A percentile compares a stretch with the other conserved stretches of the same genome.
Conservation (phyloP, 37 sponge, comb jelly and placozoan genomes). For the Bolinopsis microptera region DNA sequence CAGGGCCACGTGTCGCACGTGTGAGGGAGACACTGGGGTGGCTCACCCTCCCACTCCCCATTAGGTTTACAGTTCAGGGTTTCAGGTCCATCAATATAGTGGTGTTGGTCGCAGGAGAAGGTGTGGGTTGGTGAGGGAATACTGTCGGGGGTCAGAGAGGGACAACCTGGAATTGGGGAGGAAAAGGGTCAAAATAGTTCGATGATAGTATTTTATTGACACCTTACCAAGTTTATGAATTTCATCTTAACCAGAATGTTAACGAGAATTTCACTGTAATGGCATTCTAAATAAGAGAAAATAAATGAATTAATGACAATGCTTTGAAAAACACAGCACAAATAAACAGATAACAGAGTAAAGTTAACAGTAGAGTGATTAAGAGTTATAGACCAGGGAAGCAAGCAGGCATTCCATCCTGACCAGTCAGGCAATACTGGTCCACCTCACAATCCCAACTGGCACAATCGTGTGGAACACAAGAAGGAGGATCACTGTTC, state of each 20-base stretch:
- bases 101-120: neutral
- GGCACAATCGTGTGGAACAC: neutral
- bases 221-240: no score
- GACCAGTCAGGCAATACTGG: neutral
- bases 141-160: neutral
- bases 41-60: neutral
- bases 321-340: no score
- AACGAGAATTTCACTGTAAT: no score
- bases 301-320: no score
- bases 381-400: neutral
- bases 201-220: no score
- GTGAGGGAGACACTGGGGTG: neutral
- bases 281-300: no score
- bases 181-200: no score
- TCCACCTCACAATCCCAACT: neutral
- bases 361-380: no score
- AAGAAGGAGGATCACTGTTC: neutral
- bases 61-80: neutral
- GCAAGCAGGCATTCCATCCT: neutral
- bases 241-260: no score
- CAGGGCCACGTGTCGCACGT: neutral
- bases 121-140: neutral
- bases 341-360: no score
- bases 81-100: neutral
- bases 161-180: neutral